Evolutionary conservation across 2,888 invertebrate species (phyloP).

Genomic region (Acleris sparsana): DNA sequence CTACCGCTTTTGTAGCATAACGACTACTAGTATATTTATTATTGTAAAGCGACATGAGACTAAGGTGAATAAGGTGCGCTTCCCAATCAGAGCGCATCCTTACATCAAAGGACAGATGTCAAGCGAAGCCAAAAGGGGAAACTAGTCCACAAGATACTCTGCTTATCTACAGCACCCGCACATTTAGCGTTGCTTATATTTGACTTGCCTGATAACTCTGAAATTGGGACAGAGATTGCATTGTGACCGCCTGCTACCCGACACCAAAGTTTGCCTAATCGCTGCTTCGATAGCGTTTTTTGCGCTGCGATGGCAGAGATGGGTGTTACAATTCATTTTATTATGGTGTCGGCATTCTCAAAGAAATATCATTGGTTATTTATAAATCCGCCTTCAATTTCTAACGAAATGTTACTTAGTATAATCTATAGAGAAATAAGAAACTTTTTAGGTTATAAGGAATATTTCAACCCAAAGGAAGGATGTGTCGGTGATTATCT

Average conservation of each 20-base stretch:
- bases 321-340: constrained; percentile 2
- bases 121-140: constrained; percentile 29
- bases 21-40: no score
- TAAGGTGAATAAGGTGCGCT: not conserved
- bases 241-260: constrained; percentile 52
- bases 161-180: constrained; percentile 54
- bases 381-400: no score
- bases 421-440: no score
- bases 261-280: constrained; percentile 43
- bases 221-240: constrained; percentile 74
- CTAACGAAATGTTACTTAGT: no score
- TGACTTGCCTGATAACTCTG: constrained; percentile 67
- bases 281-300: constrained; percentile 42
- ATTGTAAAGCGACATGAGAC: not conserved
- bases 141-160: constrained; percentile 49
- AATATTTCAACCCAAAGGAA: no score
- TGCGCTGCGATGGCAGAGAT: constrained; percentile 21
- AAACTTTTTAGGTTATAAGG: no score
- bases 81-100: constrained; percentile 3
- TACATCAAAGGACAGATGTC: constrained; percentile 9
- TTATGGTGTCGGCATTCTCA: constrained; percentile 8
- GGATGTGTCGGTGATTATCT: no score
- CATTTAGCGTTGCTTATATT: constrained; percentile 61
- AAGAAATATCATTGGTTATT: not conserved
- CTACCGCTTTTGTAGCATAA: no score